Percentiles rank a stretch among this genome's conserved stretches.
Evolutionary conservation across 2,888 invertebrate genomes (phyloP).

Genomic region (Heliconius sara): DNA sequence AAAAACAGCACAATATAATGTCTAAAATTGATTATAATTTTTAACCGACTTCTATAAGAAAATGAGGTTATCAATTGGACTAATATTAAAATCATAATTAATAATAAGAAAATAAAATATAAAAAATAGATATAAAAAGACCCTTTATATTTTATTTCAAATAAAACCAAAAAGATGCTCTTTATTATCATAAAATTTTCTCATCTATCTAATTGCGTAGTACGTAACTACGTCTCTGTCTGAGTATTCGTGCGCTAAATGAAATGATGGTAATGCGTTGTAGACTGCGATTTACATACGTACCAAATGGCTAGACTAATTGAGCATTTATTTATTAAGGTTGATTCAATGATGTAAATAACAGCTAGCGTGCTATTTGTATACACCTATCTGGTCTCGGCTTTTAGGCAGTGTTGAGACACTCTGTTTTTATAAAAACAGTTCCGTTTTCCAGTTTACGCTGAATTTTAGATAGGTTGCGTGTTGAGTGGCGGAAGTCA

Average conservation of each 20-base stretch:
- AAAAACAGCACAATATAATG: too few species aligned
- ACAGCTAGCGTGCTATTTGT: neutral
- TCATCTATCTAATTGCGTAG: slow-evolving; percentile 15
- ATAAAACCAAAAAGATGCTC: neutral
- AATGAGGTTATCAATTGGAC: too few species aligned
- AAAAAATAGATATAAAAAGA: too few species aligned
- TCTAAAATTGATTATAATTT: too few species aligned
- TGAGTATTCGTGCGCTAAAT: slow-evolving; percentile 19
- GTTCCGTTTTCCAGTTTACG: too few species aligned
- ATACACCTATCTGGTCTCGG: neutral
- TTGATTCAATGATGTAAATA: slow-evolving; percentile 6
- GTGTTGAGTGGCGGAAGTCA: too few species aligned
- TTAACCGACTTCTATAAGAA: too few species aligned
- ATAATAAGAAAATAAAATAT: too few species aligned
- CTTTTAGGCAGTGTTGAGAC: neutral
- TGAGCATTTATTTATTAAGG: slow-evolving; percentile 18
- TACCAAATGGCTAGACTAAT: slow-evolving; percentile 17
- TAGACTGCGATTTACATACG: slow-evolving; percentile 18
- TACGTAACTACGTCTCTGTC: slow-evolving; percentile 18
- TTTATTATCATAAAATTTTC: neutral
- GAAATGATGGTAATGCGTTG: slow-evolving; percentile 19
- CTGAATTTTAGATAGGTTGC: too few species aligned
- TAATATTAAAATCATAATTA: too few species aligned
- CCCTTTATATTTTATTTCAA: neutral
- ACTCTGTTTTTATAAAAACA: too few species aligned